Base-by-base conservation (phyloP, 2,888 invertebrate genomes). In the Pyrrhia umbra region DNA sequence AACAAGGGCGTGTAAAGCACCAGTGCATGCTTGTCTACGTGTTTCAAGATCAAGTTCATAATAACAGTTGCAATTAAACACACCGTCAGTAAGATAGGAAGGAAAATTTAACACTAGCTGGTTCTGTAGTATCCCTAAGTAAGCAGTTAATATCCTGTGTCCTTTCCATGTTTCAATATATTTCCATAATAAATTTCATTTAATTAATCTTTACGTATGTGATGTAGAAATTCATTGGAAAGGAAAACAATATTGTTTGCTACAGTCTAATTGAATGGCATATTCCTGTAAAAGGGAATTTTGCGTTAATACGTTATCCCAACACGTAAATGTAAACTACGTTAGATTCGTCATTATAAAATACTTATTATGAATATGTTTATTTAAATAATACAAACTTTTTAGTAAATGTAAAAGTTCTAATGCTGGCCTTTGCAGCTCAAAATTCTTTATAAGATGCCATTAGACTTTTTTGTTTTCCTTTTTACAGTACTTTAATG, bases 1-100 rank as follows among this genome's bases (percentile, higher is more conserved):
- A 58, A 68, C 68, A 64, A 57, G 43, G 16, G 16, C 39, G 34
- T 55, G 25, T 52, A n/a, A 16, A 43, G 66, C 40, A 74, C 68
- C 60, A 69, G 52, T 47, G 67, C 25, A 46, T 45, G 18, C 25
- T 13, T 27, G 5, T n/a, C n/a, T n/a, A n/a, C n/a, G n/a, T n/a
- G n/a, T 23, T 47, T 57, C 42, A 73, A 73, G 58, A 73, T 58
- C 47, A 72, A 72, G 73, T 65, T 65, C 23, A 43, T 57, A 37
- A 47, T 21, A 16, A 18, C 30, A 23, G 10, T 23, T 20, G 30
- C 30, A 30, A 30, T 1, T 13, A 1, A 30, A 13, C 30, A 30
- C 10, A 30, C 13, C 30, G 4, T 10, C 13, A 30, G 30, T 10
- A 30, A 30, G 30, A 30, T 30, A 30, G 30, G 30, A 30, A n/a